Percentiles rank a stretch among this genome's conserved stretches.
Evolutionary conservation across 2,113 vertebrate species (phyloP).

Genomic region (Setophaga coronata): DNA sequence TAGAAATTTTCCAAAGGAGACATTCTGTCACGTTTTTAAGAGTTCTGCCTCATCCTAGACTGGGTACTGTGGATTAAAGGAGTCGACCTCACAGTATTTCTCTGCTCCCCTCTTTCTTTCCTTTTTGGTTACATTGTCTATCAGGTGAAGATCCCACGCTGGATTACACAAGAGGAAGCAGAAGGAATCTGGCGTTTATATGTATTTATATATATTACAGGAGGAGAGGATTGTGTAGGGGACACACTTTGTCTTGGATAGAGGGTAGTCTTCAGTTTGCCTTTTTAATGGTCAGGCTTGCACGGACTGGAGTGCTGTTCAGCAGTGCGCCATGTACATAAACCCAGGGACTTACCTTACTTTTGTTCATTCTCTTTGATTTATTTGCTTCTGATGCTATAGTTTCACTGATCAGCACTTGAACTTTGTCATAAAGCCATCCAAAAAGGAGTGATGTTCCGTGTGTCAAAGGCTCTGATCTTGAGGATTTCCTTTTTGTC

Average conservation of each 20-base stretch:
- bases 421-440: neutral
- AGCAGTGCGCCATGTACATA: neutral
- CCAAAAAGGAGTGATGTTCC: neutral
- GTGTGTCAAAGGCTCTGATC: neutral
- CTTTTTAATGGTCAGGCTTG: neutral
- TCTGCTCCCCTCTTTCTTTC: fast-evolving
- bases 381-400: neutral
- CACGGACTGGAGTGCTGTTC: neutral
- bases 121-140: neutral
- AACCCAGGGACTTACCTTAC: neutral
- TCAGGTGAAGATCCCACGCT: neutral
- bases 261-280: neutral
- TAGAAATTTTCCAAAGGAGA: neutral
- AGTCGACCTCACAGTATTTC: neutral
- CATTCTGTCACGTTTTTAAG: neutral
- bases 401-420: neutral
- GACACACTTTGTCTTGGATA: neutral
- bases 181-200: neutral
- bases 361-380: neutral
- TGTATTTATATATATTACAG: neutral
- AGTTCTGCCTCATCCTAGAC: neutral
- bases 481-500: neutral
- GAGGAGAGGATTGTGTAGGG: neutral
- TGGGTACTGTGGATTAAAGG: neutral
- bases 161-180: fast-evolving